These are phyloP conservation scores for Lophochroa leadbeateri DNA, from an alignment of 2,113 vertebrate genomes.

Conservation along the genomic window DNA sequence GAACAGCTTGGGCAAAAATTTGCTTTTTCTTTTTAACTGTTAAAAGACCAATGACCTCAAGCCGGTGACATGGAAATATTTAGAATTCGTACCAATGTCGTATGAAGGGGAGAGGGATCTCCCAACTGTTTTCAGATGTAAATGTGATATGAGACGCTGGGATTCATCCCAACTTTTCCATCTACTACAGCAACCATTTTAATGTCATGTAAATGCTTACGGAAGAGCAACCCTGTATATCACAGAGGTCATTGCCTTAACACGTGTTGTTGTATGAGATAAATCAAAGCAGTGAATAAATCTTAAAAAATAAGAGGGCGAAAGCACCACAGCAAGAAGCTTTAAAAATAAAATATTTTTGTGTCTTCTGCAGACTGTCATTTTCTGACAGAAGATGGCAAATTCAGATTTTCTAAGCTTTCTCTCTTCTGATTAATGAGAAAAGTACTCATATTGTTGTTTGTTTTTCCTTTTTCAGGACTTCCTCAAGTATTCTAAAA, in stretches of 20 bases:
- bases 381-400: neutral
- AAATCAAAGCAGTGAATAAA: neutral
- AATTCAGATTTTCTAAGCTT: neutral
- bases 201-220: neutral
- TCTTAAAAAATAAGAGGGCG: neutral
- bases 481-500: conserved; percentile 95
- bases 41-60: neutral
- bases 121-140: neutral
- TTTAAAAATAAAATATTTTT: neutral
- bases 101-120: neutral
- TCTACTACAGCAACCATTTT: neutral
- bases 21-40: neutral
- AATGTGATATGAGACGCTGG: neutral
- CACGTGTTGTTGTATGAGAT: neutral
- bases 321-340: neutral
- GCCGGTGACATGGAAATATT: neutral
- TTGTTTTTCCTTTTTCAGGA: conserved; percentile 75
- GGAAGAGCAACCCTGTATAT: neutral
- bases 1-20: neutral
- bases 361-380: neutral
- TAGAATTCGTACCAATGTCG: neutral
- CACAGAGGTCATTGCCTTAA: neutral
- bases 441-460: neutral
- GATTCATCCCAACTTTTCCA: neutral
- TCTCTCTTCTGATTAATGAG: neutral